Percentiles rank a stretch among this genome's conserved stretches.
Conservation (phyloP, 2,113 vertebrate species). For the Tyto alba region DNA sequence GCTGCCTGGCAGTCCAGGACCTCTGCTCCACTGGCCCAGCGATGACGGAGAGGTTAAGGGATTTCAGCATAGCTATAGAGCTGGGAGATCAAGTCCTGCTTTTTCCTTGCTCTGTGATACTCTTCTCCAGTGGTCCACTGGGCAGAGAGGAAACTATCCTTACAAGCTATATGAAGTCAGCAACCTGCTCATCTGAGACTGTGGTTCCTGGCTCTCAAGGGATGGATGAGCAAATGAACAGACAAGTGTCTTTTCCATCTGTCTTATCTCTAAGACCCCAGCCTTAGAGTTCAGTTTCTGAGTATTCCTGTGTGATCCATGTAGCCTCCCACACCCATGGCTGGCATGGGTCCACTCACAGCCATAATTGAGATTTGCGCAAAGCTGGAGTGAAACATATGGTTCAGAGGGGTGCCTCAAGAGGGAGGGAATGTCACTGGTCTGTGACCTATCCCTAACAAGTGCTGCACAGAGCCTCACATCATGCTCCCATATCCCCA, state of each 20-base stretch:
- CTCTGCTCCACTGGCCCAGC: background rate
- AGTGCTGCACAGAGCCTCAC: background rate
- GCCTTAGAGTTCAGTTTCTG: background rate
- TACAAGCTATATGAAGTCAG: background rate
- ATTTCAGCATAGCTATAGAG: background rate
- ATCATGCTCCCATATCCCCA: background rate
- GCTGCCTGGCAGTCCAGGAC: background rate
- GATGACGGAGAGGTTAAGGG: background rate
- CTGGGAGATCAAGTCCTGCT: background rate
- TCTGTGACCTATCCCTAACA: background rate
- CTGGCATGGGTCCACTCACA: background rate
- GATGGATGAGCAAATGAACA: background rate
- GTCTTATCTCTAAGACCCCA: background rate
- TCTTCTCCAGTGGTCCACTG: background rate
- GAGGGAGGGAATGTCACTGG: background rate
- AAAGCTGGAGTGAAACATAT: background rate
- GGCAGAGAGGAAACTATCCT: background rate
- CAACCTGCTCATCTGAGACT: fast-evolving
- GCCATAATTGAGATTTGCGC: background rate
- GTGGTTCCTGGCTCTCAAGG: background rate
- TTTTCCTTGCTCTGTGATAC: background rate
- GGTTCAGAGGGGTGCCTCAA: background rate
- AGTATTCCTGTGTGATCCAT: background rate
- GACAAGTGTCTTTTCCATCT: background rate
- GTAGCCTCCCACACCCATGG: background rate